Evolutionary conservation across 2,113 vertebrate species (phyloP).

Genomic region (Ia io): DNA sequence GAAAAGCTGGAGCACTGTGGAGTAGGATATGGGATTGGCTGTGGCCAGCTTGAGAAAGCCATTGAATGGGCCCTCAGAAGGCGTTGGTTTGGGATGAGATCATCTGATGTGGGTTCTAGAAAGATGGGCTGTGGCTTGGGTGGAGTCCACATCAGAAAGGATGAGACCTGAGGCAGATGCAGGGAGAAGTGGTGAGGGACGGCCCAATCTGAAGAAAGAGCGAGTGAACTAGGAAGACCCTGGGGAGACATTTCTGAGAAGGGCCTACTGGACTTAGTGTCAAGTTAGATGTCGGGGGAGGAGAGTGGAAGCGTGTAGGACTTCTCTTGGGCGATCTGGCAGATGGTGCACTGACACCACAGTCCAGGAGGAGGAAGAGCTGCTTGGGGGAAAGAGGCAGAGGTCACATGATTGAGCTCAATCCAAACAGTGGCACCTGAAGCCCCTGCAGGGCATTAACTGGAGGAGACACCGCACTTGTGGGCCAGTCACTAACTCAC

Average conservation of each 20-base stretch:
- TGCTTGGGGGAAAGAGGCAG: background rate
- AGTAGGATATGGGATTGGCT: background rate
- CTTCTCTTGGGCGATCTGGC: background rate
- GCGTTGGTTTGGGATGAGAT: background rate
- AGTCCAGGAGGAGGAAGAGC: background rate
- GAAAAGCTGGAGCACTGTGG: background rate
- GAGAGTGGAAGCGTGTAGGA: background rate
- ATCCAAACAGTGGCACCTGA: background rate
- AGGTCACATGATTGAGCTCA: background rate
- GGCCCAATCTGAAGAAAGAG: background rate
- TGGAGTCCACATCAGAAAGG: background rate
- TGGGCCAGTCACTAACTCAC: background rate
- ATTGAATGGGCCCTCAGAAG: background rate
- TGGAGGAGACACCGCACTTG: background rate
- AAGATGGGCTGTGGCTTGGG: background rate
- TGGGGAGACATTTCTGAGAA: background rate
- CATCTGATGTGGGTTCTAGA: slow-evolving; percentile 21
- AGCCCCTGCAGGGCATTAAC: background rate
- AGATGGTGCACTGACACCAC: background rate
- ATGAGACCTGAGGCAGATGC: slow-evolving; percentile 4
- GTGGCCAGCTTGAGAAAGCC: background rate
- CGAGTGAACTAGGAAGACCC: background rate
- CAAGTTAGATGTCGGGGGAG: background rate
- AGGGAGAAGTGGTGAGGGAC: background rate
- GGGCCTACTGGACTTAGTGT: background rate